Conservation (phyloP, 92 coral and sea anemone genomes). For the Porites evermanni region DNA sequence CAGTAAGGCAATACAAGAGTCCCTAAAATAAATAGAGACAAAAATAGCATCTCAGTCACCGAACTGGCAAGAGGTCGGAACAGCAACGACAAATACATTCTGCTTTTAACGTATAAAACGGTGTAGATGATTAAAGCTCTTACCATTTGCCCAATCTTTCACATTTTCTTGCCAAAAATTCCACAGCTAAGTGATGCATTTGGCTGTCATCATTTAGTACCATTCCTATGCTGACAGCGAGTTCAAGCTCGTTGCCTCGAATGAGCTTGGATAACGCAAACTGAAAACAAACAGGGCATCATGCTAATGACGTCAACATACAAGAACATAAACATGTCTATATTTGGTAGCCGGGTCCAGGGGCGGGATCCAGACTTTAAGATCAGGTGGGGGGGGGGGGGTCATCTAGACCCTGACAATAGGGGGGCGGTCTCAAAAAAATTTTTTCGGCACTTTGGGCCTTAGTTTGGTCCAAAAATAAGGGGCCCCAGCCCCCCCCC, state of each 20-base stretch:
- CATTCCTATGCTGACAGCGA: slow-evolving; percentile 82
- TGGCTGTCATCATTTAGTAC: slow-evolving; percentile 72
- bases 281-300: slow-evolving; percentile 38
- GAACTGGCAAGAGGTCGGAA: background rate
- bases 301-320: no score
- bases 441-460: no score
- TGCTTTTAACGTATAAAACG: background rate
- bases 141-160: slow-evolving; percentile 92
- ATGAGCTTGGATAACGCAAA: slow-evolving; percentile 91
- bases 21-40: slow-evolving; percentile 58
- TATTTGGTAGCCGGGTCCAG: no score
- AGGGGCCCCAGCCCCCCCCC: no score
- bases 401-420: no score
- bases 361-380: no score
- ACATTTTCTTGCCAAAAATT: slow-evolving; percentile 80
- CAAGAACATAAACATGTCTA: no score
- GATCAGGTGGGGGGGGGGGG: no score
- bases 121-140: background rate
- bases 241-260: slow-evolving; percentile 94
- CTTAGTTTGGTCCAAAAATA: no score
- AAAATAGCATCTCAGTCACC: background rate
- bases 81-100: background rate
- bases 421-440: no score
- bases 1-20: slow-evolving; percentile 77
- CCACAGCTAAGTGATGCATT: slow-evolving; percentile 72